Conservation (phyloP, 2,797 vertebrate species). For the Morus bassanus region DNA sequence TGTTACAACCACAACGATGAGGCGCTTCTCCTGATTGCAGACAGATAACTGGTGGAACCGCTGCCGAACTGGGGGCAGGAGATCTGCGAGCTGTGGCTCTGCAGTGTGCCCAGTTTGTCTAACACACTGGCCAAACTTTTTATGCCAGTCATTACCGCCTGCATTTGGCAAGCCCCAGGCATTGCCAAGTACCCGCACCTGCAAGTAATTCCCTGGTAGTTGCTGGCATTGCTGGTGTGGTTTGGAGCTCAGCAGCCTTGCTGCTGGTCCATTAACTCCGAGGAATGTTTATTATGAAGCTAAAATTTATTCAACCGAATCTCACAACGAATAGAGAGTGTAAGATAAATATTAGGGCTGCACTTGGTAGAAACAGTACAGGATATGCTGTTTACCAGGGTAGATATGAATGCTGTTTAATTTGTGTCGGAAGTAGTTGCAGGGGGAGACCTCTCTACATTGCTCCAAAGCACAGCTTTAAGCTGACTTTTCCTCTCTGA, state of each 20-base stretch:
- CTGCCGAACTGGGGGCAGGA: neutral
- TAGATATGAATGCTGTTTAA: neutral
- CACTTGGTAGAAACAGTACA: neutral
- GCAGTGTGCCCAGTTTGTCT: neutral
- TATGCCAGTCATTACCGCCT: neutral
- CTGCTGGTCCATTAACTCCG: constrained; percentile 23
- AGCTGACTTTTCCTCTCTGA: neutral
- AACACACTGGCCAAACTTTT: neutral
- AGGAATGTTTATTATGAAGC: constrained; percentile 24
- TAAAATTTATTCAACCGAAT: neutral
- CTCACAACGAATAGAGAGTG: neutral
- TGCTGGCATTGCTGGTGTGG: neutral
- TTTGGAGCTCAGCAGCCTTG: constrained; percentile 6
- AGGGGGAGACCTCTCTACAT: neutral
- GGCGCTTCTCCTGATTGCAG: neutral
- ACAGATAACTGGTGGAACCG: neutral
- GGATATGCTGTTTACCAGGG: neutral
- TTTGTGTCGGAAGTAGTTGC: neutral
- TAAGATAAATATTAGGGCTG: constrained; percentile 13
- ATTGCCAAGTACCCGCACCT: constrained; percentile 39
- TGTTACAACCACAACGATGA: accelerated
- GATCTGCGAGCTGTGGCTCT: neutral
- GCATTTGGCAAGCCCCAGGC: neutral
- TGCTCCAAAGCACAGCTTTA: neutral
- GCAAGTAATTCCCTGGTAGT: constrained; percentile 30